A percentile compares a stretch with the other conserved stretches of the same genome.
Evolutionary conservation across 2,888 invertebrate species (phyloP).

Genomic region (Parascotia fuliginaria): DNA sequence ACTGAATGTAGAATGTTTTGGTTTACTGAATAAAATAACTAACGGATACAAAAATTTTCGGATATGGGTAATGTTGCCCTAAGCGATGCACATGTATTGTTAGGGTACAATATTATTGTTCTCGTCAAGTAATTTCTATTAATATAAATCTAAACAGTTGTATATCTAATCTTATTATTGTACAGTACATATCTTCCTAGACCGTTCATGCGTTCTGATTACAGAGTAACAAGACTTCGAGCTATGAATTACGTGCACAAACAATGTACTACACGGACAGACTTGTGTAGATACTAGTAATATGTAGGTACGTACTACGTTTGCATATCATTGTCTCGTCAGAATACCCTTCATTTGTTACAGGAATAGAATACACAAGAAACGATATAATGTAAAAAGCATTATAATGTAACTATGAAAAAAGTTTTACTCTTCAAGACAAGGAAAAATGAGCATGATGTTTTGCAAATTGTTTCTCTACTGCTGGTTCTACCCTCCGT

Average conservation of each 20-base stretch:
- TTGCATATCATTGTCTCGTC: slow-evolving; percentile 14
- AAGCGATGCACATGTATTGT: slow-evolving; percentile 28
- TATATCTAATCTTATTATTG: slow-evolving; percentile 24
- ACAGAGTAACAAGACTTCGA: slow-evolving; percentile 27
- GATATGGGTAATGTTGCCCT: slow-evolving; percentile 35
- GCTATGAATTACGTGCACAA: slow-evolving; percentile 23
- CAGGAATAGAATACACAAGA: slow-evolving; percentile 59
- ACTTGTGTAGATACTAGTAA: neutral
- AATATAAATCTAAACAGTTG: slow-evolving; percentile 5
- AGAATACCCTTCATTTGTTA: slow-evolving; percentile 52
- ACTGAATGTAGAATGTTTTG: slow-evolving; percentile 11
- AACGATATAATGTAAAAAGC: slow-evolving; percentile 61
- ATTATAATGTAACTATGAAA: slow-evolving; percentile 83
- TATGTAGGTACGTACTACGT: neutral
- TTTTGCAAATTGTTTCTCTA: slow-evolving; percentile 75
- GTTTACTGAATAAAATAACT: slow-evolving; percentile 40
- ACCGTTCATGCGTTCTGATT: slow-evolving; percentile 19
- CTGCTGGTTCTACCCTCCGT: slow-evolving; percentile 75
- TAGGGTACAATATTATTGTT: slow-evolving; percentile 28
- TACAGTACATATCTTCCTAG: slow-evolving; percentile 13
- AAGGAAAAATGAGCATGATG: slow-evolving; percentile 70
- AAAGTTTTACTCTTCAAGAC: slow-evolving; percentile 69
- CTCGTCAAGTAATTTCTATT: slow-evolving; percentile 27
- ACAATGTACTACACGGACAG: slow-evolving; percentile 15
- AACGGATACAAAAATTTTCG: slow-evolving; percentile 28